phyloP scores from a whole-genome alignment of 2,797 vertebrate species.

The Platalea minor region DNA sequence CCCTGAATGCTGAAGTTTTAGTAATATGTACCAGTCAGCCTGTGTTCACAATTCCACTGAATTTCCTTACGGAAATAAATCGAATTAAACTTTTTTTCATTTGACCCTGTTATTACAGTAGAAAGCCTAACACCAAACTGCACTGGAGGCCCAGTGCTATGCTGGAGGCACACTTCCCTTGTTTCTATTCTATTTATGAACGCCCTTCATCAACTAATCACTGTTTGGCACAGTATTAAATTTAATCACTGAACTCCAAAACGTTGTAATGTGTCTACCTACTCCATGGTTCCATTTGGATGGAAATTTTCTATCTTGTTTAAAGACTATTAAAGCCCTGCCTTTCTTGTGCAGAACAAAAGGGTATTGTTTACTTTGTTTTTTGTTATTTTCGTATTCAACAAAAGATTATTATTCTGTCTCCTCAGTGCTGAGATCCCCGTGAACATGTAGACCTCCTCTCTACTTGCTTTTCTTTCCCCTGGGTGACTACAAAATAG shows the following conservation, averaged over 20 bases:
- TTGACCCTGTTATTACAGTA: neutral
- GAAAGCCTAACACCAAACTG: neutral
- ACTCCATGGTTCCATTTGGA: constrained; percentile 52
- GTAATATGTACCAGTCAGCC: neutral
- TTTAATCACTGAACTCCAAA: constrained; percentile 59
- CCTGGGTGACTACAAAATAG: neutral
- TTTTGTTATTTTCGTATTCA: constrained; percentile 21
- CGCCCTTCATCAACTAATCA: constrained; percentile 24
- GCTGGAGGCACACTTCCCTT: neutral
- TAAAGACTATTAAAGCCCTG: constrained; percentile 60
- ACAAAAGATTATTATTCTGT: constrained; percentile 69
- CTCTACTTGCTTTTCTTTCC: constrained; percentile 33
- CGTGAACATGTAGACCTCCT: constrained; percentile 37
- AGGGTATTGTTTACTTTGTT: constrained; percentile 61
- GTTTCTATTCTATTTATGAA: constrained; percentile 7
- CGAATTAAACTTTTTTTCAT: neutral
- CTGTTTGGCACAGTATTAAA: constrained; percentile 48
- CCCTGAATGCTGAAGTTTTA: neutral
- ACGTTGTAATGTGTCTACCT: constrained; percentile 50
- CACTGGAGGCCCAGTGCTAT: neutral
- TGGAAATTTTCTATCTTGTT: constrained; percentile 61
- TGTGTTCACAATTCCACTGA: neutral
- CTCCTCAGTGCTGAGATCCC: constrained; percentile 32
- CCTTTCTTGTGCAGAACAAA: constrained; percentile 61
- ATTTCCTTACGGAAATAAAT: constrained; percentile 26